Evolutionary conservation across 2,888 invertebrate genomes (phyloP).

Genomic region (Glyphotaelius pellucidus): DNA sequence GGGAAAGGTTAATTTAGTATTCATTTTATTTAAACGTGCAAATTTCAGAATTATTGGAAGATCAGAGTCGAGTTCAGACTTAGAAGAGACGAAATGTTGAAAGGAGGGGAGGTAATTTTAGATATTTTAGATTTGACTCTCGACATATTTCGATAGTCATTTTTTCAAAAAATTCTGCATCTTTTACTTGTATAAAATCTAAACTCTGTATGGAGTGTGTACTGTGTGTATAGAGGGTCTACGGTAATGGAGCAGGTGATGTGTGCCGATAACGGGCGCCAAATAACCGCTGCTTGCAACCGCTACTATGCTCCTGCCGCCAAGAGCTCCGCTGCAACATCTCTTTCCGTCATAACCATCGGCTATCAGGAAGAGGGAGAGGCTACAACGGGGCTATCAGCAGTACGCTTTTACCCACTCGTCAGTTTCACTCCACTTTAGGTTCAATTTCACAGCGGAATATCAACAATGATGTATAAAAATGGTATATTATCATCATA

Average conservation of each 20-base stretch:
- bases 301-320: background rate
- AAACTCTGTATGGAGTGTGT: background rate
- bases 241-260: constrained; percentile 35
- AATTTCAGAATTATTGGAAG: too few species aligned
- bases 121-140: too few species aligned
- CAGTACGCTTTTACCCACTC: background rate
- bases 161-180: background rate
- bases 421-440: background rate
- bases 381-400: background rate
- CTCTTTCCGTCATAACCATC: background rate
- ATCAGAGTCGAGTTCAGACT: too few species aligned
- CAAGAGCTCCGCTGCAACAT: background rate
- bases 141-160: too few species aligned
- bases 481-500: background rate
- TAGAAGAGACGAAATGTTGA: too few species aligned
- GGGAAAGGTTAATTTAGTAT: too few species aligned
- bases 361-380: background rate
- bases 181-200: background rate
- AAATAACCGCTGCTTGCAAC: constrained; percentile 31
- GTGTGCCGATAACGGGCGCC: constrained; percentile 46
- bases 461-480: background rate
- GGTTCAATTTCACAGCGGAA: background rate
- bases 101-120: too few species aligned
- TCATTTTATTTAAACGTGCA: too few species aligned
- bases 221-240: background rate